phyloP scores from a whole-genome alignment of 2,888 invertebrate genomes.

The Petrolisthes manimaculis region DNA sequence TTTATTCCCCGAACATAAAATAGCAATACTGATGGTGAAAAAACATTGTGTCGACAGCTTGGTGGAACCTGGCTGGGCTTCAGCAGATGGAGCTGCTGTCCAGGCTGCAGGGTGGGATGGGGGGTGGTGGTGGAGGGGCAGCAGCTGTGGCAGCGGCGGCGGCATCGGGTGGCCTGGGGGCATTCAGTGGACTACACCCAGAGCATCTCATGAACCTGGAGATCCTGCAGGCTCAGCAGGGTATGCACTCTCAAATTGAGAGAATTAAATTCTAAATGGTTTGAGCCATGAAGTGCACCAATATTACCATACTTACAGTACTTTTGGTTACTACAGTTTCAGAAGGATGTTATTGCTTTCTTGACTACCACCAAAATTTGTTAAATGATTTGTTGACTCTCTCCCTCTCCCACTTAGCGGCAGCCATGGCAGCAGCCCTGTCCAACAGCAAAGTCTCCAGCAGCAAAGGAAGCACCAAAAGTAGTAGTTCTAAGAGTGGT shows the following conservation, averaged over 20 bases:
- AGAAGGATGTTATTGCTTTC: no score
- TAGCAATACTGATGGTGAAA: neutral
- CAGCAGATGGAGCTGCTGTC: conserved; percentile 65
- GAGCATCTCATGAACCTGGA: conserved; percentile 65
- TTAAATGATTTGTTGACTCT: no score
- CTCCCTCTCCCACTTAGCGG: conserved; percentile 24
- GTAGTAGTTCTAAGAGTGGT: conserved; percentile 32
- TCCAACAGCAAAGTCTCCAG: conserved; percentile 49
- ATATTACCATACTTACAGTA: no score
- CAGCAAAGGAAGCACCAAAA: conserved; percentile 40
- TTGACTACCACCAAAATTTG: no score
- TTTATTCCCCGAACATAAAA: neutral
- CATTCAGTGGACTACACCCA: conserved; percentile 57
- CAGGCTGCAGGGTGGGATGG: conserved; percentile 54
- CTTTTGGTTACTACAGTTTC: no score
- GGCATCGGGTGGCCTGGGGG: conserved; percentile 51
- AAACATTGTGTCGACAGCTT: conserved; percentile 32
- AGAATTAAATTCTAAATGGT: no score
- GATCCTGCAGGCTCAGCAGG: conserved; percentile 64
- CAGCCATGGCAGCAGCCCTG: conserved; percentile 62
- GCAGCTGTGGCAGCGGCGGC: conserved; percentile 55
- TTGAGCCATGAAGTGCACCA: no score
- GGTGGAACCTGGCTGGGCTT: conserved; percentile 65
- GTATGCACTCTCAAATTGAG: conserved; percentile 25
- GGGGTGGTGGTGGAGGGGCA: conserved; percentile 35